Evolutionary conservation across 2,797 vertebrate genomes (phyloP).

Genomic region (Macropodus opercularis): DNA sequence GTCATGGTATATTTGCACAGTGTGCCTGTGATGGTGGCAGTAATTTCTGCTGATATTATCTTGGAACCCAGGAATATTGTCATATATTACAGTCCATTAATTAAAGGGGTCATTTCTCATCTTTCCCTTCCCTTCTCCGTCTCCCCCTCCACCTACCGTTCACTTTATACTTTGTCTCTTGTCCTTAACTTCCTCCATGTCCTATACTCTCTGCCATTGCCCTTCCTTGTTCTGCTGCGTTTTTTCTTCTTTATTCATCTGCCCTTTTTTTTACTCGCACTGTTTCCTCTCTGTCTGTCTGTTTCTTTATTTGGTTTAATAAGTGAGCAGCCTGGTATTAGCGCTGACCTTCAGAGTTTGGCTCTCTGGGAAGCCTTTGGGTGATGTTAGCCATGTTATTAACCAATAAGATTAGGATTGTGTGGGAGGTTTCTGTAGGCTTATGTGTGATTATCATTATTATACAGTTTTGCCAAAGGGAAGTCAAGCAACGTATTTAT

Average conservation of each 20-base stretch:
- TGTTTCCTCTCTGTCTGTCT: conserved; percentile 28
- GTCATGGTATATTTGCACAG: conserved; percentile 67
- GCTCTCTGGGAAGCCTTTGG: conserved; percentile 59
- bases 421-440: conserved; percentile 56
- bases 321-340: conserved; percentile 61
- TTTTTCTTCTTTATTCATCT: conserved; percentile 6
- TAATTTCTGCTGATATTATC: conserved; percentile 73
- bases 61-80: conserved; percentile 65
- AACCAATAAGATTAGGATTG: conserved; percentile 70
- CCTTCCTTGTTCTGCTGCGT: conserved; percentile 6
- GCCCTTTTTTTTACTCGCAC: conserved; percentile 18
- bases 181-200: conserved; percentile 32
- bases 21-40: conserved; percentile 54
- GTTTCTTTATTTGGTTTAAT: conserved; percentile 49
- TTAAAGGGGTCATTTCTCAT: conserved; percentile 62
- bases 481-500: conserved; percentile 38
- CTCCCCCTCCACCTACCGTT: conserved; percentile 37
- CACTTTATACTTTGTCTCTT: conserved; percentile 30
- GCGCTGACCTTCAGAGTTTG: conserved; percentile 71
- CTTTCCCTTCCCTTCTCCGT: conserved; percentile 36
- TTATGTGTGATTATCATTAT: conserved; percentile 66
- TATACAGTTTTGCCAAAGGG: conserved; percentile 46
- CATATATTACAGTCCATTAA: conserved; percentile 77
- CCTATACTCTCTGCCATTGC: conserved; percentile 22
- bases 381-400: conserved; percentile 66